Conservation (phyloP, 2,113 vertebrate genomes). For the Cyrtonyx montezumae region DNA sequence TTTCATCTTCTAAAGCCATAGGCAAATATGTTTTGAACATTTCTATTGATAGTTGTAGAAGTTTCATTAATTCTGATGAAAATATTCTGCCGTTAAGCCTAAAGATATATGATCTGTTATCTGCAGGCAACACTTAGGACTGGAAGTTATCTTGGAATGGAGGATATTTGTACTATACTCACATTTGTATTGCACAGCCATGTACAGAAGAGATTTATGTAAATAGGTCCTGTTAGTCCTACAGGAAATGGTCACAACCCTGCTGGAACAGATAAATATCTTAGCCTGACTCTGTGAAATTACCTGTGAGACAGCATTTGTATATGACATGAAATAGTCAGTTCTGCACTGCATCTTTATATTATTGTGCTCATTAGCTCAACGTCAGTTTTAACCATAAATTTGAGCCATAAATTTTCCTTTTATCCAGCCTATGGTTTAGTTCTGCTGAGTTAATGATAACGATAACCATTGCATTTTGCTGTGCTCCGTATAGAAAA, state of each 20-base stretch:
- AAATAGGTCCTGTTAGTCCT: neutral
- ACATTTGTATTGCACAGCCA: neutral
- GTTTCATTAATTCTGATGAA: neutral
- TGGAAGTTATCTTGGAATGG: neutral
- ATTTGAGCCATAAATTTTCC: neutral
- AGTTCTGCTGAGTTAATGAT: neutral
- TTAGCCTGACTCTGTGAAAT: neutral
- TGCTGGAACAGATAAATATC: neutral
- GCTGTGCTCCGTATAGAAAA: neutral
- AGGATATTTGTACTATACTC: neutral
- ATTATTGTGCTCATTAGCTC: neutral
- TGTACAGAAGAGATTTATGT: neutral
- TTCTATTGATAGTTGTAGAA: neutral
- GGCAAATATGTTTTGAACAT: neutral
- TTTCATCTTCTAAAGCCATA: neutral
- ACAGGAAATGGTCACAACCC: neutral
- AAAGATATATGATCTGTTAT: neutral
- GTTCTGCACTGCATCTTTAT: neutral
- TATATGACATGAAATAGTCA: fast-evolving
- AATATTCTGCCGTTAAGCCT: neutral
- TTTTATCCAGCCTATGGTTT: neutral
- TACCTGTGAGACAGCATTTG: neutral
- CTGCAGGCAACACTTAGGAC: neutral
- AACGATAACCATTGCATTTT: neutral
- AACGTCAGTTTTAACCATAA: neutral